phyloP scores from a whole-genome alignment of 2,113 vertebrate genomes.

The Pluvialis apricaria region DNA sequence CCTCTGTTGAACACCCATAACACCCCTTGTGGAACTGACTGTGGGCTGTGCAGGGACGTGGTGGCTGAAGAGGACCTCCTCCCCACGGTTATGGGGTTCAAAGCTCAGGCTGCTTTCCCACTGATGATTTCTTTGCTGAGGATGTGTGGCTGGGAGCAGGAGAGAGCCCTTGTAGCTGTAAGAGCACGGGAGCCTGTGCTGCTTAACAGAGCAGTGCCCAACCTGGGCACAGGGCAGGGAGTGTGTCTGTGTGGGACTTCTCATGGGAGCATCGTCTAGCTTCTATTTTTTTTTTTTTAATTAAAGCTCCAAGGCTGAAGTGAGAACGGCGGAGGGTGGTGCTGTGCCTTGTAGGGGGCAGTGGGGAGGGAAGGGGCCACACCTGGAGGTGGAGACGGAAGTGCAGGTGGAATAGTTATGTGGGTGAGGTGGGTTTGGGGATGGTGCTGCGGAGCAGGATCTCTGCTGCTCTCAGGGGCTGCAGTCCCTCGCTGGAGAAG shows the following conservation, averaged over 20 bases:
- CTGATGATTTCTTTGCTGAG: not conserved
- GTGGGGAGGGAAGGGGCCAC: not conserved
- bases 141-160: not conserved
- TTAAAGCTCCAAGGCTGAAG: not conserved
- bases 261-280: not conserved
- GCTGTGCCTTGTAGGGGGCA: not conserved
- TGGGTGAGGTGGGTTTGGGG: not conserved
- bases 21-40: accelerated
- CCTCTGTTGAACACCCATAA: not conserved
- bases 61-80: not conserved
- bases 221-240: too few relatives aligned
- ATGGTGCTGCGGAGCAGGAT: not conserved
- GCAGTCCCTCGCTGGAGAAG: not conserved
- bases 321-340: not conserved
- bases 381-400: not conserved
- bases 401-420: not conserved
- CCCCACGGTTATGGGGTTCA: accelerated
- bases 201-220: not conserved
- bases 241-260: not conserved
- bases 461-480: not conserved
- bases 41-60: accelerated
- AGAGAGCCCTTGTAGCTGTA: not conserved
- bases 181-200: accelerated
- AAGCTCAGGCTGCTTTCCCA: not conserved
- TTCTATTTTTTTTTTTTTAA: not conserved